phyloP scores from a whole-genome alignment of 2,113 vertebrate genomes.

The Alethe castanea region DNA sequence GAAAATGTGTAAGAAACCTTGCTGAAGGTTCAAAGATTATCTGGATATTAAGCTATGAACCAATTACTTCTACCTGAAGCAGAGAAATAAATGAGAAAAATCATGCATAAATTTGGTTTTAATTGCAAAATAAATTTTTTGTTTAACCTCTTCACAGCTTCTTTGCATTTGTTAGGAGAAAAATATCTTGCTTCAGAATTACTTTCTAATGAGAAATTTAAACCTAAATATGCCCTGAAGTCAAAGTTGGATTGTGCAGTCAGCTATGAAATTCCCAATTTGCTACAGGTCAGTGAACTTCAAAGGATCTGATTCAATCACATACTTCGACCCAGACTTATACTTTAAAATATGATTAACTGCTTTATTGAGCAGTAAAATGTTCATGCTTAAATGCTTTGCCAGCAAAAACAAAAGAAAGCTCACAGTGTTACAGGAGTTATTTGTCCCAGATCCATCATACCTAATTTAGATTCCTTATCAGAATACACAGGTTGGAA shows the following conservation, averaged over 20 bases:
- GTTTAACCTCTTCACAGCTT: not conserved
- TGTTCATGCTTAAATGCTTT: not conserved
- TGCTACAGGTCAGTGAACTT: constrained; percentile 3
- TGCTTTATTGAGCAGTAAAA: not conserved
- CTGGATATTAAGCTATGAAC: not conserved
- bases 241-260: constrained; percentile 18
- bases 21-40: not conserved
- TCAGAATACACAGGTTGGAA: not conserved
- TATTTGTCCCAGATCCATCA: not conserved
- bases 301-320: constrained; percentile 1
- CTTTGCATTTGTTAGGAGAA: not conserved
- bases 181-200: not conserved
- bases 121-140: not conserved
- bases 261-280: constrained; percentile 5
- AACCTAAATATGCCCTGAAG: not conserved
- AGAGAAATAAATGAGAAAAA: not conserved
- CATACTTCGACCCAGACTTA: not conserved
- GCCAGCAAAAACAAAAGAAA: not conserved
- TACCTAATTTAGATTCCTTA: not conserved
- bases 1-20: not conserved
- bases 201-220: constrained; percentile 22
- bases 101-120: not conserved
- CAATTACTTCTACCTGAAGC: not conserved
- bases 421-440: not conserved
- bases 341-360: not conserved